Conservation (phyloP, 2,888 invertebrate genomes). For the Platycnemis pennipes region DNA sequence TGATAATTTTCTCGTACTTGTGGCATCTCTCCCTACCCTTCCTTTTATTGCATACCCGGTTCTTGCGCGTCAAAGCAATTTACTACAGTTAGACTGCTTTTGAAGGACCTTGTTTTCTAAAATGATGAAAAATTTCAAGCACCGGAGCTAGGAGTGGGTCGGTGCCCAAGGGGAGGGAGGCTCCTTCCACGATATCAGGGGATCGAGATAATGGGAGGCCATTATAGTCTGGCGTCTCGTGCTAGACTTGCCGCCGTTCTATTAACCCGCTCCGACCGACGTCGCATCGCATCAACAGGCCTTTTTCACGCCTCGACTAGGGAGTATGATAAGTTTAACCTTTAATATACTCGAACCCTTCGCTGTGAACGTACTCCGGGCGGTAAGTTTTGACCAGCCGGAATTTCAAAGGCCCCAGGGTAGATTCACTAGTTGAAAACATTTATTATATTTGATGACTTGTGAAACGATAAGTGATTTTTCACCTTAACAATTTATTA, state of each 20-base stretch:
- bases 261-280: background rate
- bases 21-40: too few species aligned
- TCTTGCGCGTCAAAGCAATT: background rate
- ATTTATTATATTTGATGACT: background rate
- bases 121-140: background rate
- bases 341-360: background rate
- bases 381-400: too few species aligned
- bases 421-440: background rate
- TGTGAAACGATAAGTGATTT: background rate
- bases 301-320: background rate
- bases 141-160: background rate
- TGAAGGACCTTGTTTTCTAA: background rate
- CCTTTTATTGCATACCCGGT: too few species aligned
- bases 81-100: background rate
- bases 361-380: too few species aligned
- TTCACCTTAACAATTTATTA: too few species aligned
- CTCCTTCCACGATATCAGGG: background rate
- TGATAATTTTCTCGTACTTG: too few species aligned
- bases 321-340: background rate
- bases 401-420: background rate
- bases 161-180: background rate
- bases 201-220: background rate
- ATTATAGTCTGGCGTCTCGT: background rate
- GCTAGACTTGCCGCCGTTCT: background rate
- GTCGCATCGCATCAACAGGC: background rate